phyloP scores from a whole-genome alignment of 2,113 vertebrate genomes.

The Antigone vipio region DNA sequence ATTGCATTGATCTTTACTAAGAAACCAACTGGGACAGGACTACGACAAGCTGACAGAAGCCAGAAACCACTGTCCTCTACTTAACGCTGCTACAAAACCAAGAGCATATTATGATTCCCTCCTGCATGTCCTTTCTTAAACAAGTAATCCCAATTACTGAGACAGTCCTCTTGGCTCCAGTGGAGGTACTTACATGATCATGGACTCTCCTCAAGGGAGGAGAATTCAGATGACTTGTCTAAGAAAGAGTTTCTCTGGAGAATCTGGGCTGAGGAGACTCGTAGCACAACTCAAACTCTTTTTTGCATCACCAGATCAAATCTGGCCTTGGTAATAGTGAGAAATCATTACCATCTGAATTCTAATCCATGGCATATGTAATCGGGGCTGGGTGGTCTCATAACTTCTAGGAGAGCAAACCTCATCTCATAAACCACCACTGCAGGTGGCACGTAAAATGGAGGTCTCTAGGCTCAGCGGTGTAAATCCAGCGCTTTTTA shows the following conservation, averaged over 20 bases:
- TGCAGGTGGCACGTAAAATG: constrained; percentile 55
- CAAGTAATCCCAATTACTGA: neutral
- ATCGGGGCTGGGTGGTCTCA: constrained; percentile 38
- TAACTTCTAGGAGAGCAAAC: constrained; percentile 34
- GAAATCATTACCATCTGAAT: constrained; percentile 65
- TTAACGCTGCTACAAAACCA: neutral
- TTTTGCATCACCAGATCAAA: constrained; percentile 26
- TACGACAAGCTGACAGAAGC: neutral
- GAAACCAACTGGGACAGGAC: neutral
- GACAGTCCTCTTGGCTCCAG: neutral
- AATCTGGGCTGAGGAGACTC: neutral
- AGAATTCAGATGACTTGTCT: neutral
- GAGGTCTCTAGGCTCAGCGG: neutral
- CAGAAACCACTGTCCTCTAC: neutral
- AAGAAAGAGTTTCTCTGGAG: neutral
- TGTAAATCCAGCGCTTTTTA: neutral
- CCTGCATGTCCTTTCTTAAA: neutral
- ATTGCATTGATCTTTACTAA: neutral
- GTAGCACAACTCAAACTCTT: neutral
- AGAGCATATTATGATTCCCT: neutral
- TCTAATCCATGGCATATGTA: constrained; percentile 58
- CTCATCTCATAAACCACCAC: constrained; percentile 55
- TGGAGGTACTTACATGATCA: neutral
- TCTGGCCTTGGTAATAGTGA: constrained; percentile 39
- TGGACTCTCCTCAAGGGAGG: neutral